phyloP scores from a whole-genome alignment of 2,888 invertebrate species.

The Ochropleura leucogaster region DNA sequence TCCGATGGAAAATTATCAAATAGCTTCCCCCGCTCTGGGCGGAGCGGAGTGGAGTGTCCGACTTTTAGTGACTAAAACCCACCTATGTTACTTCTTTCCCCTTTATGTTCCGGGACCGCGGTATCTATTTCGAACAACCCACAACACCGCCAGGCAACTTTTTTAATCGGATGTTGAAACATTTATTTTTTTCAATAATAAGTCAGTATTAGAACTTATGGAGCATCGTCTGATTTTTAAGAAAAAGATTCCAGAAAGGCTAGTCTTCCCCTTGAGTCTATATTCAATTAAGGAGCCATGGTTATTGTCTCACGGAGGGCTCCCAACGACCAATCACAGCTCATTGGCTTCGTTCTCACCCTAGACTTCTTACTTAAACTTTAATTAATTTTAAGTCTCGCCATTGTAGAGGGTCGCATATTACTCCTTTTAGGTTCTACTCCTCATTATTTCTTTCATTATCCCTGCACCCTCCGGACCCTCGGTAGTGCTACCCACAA shows the following conservation, averaged over 20 bases:
- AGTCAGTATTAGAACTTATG: background rate
- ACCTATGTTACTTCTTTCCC: too few species aligned
- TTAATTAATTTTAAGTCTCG: constrained; percentile 70
- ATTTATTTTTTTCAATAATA: background rate
- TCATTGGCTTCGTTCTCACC: constrained; percentile 50
- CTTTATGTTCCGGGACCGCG: too few species aligned
- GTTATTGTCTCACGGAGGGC: constrained; percentile 45
- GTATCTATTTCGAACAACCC: too few species aligned
- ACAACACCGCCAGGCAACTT: too few species aligned
- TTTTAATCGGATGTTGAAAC: too few species aligned
- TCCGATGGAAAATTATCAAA: too few species aligned
- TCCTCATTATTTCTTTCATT: constrained; percentile 71
- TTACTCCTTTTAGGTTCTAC: constrained; percentile 63
- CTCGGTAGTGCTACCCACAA: constrained; percentile 40
- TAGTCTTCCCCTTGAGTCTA: background rate
- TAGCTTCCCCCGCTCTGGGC: too few species aligned
- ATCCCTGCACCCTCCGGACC: constrained; percentile 57
- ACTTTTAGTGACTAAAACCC: too few species aligned
- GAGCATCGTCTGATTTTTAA: background rate
- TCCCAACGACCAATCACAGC: constrained; percentile 55
- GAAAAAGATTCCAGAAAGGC: background rate
- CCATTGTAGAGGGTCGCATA: constrained; percentile 66
- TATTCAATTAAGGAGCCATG: constrained; percentile 27
- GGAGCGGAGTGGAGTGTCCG: too few species aligned
- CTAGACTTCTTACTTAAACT: constrained; percentile 60